Evolutionary conservation across 1,140 invertebrate species (phyloP), one percentile per base, ranked within the genome.

Genomic region (Heliconius eleuchia): DNA sequence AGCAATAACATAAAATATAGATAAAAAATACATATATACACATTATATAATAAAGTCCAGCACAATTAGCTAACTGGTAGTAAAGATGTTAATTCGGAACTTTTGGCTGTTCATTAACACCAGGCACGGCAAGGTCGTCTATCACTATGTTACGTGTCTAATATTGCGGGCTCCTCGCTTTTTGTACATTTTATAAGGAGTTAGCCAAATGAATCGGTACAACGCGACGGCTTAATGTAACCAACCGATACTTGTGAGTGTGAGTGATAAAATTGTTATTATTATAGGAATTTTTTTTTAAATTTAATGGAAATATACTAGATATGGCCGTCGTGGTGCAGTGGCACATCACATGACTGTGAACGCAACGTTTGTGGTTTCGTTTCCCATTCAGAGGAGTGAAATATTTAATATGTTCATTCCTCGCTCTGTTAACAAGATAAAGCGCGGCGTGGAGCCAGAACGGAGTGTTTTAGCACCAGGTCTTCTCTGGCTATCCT

Each of bases 111-210:
- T 83, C 82, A 76, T 76, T 74, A 76, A 74, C 82, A 78, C 71
- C 52, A 46, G 66, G 74, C 75, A 70, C 27, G 39, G 74, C 79
- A 83, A 80, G 82, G 82, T 80, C 79, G 77, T 30, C 74, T 74
- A 18, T 74, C 52, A 70, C 73, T 76, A 75, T 76, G 74, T 76
- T 83, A 83, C 70, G 76, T 80, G 50, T 72, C 60, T 73, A 37
- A 55, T 57, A 73, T 71, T 82, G 72, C 50, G 50, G n/a, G 46
- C 34, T 42, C 37, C 34, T 39, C n/a, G 37, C 23, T 66, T 66
- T 66, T 66, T 66, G 60, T 66, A 66, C 27, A 66, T 66, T 66
- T 27, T 66, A 66, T 30, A 66, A 16, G 60, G 27, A 66, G 60
- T 30, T 66, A 30, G 30, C 60, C 27, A 66, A 27, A 66, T 30